These are phyloP conservation scores for Patella caerulea DNA, from an alignment of 2,888 invertebrate genomes.

Conservation along the genomic window DNA sequence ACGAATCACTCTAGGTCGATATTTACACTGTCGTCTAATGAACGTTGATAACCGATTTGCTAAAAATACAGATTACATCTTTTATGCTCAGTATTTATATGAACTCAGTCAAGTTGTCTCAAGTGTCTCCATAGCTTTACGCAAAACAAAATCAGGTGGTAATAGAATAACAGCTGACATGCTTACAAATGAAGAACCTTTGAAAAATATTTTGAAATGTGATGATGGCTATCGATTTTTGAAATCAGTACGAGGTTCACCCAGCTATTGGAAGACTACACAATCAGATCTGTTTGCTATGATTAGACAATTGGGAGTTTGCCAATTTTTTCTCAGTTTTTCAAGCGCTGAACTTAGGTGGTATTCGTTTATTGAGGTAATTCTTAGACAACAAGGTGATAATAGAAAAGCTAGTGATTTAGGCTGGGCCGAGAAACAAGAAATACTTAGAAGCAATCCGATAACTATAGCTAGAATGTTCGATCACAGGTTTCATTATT, in stretches of 20 bases:
- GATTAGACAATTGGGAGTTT: constrained; percentile 42
- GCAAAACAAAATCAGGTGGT: constrained; percentile 21
- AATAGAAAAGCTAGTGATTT: constrained; percentile 14
- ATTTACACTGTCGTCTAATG: constrained; percentile 24
- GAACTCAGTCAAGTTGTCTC: constrained; percentile 27
- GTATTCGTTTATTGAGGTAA: constrained; percentile 3
- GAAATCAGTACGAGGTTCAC: constrained; percentile 23
- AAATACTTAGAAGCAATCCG: constrained; percentile 35
- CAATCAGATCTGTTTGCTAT: constrained; percentile 37
- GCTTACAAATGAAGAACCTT: constrained; percentile 15
- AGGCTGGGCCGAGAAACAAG: constrained; percentile 20
- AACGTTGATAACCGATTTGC: constrained; percentile 25
- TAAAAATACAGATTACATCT: constrained; percentile 25
- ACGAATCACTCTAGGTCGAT: constrained; percentile 14
- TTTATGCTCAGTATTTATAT: constrained; percentile 28
- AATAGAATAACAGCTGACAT: constrained; percentile 17
- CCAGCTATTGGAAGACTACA: constrained; percentile 9
- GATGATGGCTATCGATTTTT: constrained; percentile 29
- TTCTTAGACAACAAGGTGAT: constrained; percentile 19
- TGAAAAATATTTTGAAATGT: constrained; percentile 16
- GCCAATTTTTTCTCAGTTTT: constrained; percentile 38
- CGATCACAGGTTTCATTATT: constrained; percentile 38
- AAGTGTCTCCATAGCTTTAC: not conserved
- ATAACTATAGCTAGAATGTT: constrained; percentile 48
- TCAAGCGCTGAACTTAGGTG: constrained; percentile 39